Conservation (phyloP, 2,797 vertebrate genomes). For the Columba guinea region DNA sequence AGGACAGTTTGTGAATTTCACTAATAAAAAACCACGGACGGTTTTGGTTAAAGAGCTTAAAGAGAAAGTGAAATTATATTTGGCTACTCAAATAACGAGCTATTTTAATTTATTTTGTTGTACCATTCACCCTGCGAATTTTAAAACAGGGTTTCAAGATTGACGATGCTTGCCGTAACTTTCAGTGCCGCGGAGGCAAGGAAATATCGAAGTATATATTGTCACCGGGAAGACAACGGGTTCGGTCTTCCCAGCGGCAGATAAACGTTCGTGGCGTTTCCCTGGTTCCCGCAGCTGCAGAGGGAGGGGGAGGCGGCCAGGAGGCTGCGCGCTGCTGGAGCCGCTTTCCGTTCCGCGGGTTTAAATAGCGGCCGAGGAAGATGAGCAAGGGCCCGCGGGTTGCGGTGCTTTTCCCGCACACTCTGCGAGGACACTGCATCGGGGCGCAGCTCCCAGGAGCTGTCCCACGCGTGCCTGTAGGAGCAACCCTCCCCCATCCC, state of each 20-base stretch:
- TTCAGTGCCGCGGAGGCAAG: background rate
- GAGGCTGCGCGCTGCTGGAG: background rate
- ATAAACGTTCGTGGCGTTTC: background rate
- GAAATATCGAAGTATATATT: background rate
- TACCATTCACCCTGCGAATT: background rate
- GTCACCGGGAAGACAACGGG: background rate
- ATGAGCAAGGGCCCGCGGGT: background rate
- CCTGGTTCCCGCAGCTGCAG: background rate
- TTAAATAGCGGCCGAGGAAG: background rate
- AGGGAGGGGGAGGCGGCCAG: background rate
- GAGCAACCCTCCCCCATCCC: background rate
- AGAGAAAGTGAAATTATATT: background rate
- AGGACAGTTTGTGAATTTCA: background rate
- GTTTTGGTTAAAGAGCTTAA: background rate
- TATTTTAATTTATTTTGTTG: background rate
- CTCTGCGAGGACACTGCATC: background rate
- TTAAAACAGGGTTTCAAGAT: background rate
- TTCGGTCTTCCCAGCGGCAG: background rate
- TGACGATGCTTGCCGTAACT: background rate
- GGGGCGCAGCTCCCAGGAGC: background rate
- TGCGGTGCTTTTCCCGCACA: background rate
- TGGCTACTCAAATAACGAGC: background rate
- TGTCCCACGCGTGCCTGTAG: background rate
- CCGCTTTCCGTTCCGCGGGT: background rate
- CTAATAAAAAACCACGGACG: background rate